These are phyloP conservation scores for Halictus quadricinctus DNA, from an alignment of 2,888 invertebrate species.

Conservation along the genomic window DNA sequence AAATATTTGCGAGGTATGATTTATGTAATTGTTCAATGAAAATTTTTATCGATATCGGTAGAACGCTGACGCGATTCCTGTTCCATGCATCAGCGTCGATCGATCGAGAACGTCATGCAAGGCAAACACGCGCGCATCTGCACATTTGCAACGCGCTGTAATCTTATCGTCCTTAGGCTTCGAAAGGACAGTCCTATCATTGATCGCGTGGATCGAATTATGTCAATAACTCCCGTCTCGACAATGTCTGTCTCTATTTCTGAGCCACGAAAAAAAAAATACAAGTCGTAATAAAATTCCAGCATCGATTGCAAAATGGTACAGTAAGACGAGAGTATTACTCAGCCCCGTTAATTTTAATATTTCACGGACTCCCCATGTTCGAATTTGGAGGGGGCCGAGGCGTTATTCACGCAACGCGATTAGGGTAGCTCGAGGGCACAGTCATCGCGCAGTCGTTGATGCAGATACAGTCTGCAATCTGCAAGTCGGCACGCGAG, in stretches of 20 bases:
- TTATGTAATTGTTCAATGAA: not conserved
- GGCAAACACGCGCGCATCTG: not conserved
- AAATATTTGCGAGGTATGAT: not conserved
- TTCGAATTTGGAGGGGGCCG: not conserved
- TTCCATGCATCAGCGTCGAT: not conserved
- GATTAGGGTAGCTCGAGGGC: not conserved
- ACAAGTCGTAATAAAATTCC: not conserved
- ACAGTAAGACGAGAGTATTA: not conserved
- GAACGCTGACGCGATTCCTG: not conserved
- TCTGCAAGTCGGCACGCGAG: conserved; percentile 23
- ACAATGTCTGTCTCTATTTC: not conserved
- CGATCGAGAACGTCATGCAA: not conserved
- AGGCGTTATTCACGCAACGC: not conserved
- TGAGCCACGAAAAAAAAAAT: not conserved
- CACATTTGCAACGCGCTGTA: not conserved
- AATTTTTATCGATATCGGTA: not conserved
- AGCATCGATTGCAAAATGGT: not conserved
- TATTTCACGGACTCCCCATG: not conserved
- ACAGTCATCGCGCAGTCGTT: not conserved
- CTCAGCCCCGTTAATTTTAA: not conserved
- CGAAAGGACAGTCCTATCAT: conserved; percentile 7
- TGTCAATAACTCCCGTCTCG: not conserved
- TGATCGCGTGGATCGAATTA: not conserved
- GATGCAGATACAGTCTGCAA: conserved; percentile 18
- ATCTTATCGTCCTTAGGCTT: conserved; percentile 17